A percentile compares a stretch with the other conserved stretches of the same genome.
These are phyloP conservation scores for Teleogryllus oceanicus DNA, from an alignment of 2,888 invertebrate genomes.

Conservation along the genomic window DNA sequence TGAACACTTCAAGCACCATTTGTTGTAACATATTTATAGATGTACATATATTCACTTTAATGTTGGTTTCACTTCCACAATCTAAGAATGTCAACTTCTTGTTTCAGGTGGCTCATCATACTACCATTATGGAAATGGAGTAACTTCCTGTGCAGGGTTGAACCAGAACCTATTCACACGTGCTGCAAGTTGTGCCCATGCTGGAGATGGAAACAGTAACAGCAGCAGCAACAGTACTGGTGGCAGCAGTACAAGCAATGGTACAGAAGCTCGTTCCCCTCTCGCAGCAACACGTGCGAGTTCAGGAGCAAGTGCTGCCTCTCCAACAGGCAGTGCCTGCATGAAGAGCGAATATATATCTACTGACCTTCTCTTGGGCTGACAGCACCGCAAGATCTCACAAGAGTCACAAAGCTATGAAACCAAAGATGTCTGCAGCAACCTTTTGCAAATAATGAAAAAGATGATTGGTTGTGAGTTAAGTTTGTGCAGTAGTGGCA, in stretches of 20 bases:
- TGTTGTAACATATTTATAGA: no score
- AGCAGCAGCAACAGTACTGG: conserved; percentile 34
- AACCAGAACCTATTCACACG: conserved; percentile 29
- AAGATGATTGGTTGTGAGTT: background rate
- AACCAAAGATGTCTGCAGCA: background rate
- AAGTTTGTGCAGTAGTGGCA: background rate
- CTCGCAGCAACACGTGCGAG: conserved; percentile 68
- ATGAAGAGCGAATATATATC: conserved; percentile 50
- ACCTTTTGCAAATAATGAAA: background rate
- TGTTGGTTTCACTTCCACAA: no score
- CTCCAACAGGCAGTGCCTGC: conserved; percentile 68
- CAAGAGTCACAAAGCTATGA: conserved; percentile 12
- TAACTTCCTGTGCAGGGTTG: conserved; percentile 26
- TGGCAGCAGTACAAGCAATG: conserved; percentile 50
- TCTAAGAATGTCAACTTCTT: conserved; percentile 3
- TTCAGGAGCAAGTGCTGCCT: conserved; percentile 66
- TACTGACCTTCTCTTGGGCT: conserved; percentile 30
- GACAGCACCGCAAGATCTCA: conserved; percentile 28
- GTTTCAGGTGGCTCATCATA: conserved; percentile 58
- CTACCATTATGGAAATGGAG: conserved; percentile 57
- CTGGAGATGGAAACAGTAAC: conserved; percentile 26
- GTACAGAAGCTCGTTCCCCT: conserved; percentile 60
- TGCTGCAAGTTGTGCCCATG: background rate
- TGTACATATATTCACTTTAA: no score
- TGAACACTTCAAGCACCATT: no score